These are phyloP conservation scores for Plecturocebus donacophilus DNA, from an alignment of 2,113 vertebrate species.

Conservation along the genomic window DNA sequence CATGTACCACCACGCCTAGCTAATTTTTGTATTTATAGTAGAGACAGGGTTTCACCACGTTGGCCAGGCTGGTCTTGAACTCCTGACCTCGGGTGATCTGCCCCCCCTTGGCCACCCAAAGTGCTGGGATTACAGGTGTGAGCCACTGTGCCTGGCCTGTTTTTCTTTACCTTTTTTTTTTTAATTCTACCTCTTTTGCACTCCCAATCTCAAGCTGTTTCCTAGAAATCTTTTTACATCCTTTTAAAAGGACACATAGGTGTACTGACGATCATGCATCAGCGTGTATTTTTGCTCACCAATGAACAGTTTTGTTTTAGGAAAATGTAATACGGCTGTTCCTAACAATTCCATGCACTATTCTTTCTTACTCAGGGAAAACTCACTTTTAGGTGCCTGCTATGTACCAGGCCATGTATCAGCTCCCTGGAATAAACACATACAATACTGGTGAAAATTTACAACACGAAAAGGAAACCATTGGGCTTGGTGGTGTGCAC, in stretches of 20 bases:
- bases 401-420: no score
- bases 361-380: neutral
- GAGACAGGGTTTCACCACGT: neutral
- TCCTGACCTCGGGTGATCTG: neutral
- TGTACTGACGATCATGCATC: neutral
- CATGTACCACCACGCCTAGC: neutral
- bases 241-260: neutral
- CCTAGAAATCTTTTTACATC: neutral
- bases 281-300: neutral
- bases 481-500: neutral
- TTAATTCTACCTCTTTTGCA: neutral
- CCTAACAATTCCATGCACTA: fast-evolving
- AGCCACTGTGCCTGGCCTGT: no score
- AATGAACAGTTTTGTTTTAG: neutral
- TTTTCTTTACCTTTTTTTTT: no score
- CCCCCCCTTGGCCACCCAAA: no score
- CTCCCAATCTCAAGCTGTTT: neutral
- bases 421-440: neutral
- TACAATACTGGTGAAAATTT: neutral
- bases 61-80: neutral
- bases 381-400: neutral
- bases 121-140: no score
- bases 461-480: neutral
- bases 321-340: neutral
- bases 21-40: neutral